Percentiles rank a stretch among this genome's conserved stretches.
These are phyloP conservation scores for Pomatorhinus ruficollis DNA, from an alignment of 2,113 vertebrate species.

Conservation along the genomic window DNA sequence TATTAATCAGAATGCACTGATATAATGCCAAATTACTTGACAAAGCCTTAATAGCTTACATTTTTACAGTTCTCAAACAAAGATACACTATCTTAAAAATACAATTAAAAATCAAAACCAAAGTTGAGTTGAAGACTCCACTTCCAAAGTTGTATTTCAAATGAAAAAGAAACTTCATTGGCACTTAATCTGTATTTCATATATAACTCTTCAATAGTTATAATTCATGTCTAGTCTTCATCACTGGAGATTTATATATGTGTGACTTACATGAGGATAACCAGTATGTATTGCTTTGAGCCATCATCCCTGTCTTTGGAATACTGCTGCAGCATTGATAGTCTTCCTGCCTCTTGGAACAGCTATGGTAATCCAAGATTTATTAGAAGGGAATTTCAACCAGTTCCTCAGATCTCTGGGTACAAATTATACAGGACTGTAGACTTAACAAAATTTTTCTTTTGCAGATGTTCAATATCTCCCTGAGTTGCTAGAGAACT, in stretches of 20 bases:
- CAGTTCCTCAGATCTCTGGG: background rate
- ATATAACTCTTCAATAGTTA: background rate
- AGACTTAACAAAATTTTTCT: background rate
- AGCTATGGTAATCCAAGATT: background rate
- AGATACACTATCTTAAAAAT: background rate
- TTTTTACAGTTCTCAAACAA: background rate
- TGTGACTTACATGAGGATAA: background rate
- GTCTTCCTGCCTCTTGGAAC: background rate
- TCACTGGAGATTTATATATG: background rate
- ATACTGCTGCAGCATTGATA: background rate
- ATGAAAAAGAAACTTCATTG: background rate
- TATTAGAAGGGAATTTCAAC: background rate
- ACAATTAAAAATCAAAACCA: background rate
- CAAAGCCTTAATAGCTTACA: background rate
- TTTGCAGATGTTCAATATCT: background rate
- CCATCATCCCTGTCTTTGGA: background rate
- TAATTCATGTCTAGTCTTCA: background rate
- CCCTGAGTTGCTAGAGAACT: background rate
- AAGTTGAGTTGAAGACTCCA: background rate
- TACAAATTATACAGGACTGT: background rate
- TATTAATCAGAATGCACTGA: background rate
- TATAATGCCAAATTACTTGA: background rate
- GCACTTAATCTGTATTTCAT: background rate
- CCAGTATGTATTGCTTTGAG: background rate
- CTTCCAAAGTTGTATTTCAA: background rate